These are phyloP conservation scores for Aplodontia rufa DNA, from an alignment of 2,113 vertebrate species.

Conservation along the genomic window DNA sequence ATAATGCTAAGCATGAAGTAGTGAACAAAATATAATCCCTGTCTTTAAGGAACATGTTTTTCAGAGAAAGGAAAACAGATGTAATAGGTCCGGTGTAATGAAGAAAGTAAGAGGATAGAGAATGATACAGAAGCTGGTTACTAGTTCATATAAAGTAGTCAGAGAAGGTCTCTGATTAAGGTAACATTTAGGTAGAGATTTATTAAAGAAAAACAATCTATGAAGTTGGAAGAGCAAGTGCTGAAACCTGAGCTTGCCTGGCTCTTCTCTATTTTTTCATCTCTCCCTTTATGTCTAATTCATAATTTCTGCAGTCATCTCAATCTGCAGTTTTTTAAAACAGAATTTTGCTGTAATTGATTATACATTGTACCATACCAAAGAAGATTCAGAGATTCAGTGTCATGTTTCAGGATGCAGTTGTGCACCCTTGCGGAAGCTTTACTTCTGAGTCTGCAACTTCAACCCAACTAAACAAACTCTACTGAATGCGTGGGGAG, in stretches of 20 bases:
- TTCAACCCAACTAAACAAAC: background rate
- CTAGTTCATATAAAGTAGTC: background rate
- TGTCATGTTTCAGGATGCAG: constrained; percentile 21
- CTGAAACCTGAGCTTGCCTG: background rate
- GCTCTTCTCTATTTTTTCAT: background rate
- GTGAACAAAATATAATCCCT: background rate
- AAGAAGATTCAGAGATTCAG: background rate
- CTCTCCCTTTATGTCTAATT: background rate
- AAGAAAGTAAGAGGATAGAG: background rate
- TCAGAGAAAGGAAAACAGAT: background rate
- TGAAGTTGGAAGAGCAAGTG: background rate
- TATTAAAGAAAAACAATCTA: background rate
- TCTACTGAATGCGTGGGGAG: background rate
- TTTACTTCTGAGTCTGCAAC: background rate
- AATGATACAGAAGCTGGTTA: background rate
- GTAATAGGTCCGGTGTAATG: background rate
- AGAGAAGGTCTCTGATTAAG: background rate
- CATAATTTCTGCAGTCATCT: background rate
- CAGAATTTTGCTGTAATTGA: constrained; percentile 5
- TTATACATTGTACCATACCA: background rate
- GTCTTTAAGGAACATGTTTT: background rate
- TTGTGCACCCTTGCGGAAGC: background rate
- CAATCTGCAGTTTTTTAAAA: constrained; percentile 39
- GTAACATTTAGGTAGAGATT: background rate
- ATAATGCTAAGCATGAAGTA: background rate